Evolutionary conservation across 2,797 vertebrate species (phyloP), one percentile per base, ranked within the genome.

Genomic region (Cyclopterus lumpus): DNA sequence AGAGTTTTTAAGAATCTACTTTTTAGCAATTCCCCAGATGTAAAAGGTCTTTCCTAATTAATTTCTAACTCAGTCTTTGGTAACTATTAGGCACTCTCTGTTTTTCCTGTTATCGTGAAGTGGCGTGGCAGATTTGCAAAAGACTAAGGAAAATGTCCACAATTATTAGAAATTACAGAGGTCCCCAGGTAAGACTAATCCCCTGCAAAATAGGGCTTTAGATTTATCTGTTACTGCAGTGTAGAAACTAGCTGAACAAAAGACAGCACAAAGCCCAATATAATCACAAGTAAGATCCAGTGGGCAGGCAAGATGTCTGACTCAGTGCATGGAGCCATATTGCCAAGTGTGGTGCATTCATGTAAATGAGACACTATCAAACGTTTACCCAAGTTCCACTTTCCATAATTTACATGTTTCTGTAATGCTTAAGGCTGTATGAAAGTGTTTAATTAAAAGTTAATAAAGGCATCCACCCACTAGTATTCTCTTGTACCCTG

Each of bases 331-430:
- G 40, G 16, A 82, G 71, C 65, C 53, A 79, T 71, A 72, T 59
- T 64, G 71, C 54, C 54, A 59, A 66, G 40, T 74, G 40, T 48
- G 62, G 53, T 64, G 60, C 6, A 8, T 58, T 84, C 49, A 75
- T 71, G 57, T 54, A 83, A 86, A 84, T 69, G 46, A 81, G 46
- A 72, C 62, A 42, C 46, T 32, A 73, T 84, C 65, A 79, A 87
- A 83, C 77, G 86, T 80, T 83, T 74, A 73, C 57, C 11, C 30
- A 48, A 76, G 73, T 69, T 67, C 49, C 59, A 72, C 51, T 85
- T 75, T 80, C 49, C 36, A 77, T 75, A 71, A 83, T 75, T 78
- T 53, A 20, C 64, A 79, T 81, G 59, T 78, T 65, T 66, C 71
- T 55, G 28, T 38, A 57, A 71, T 44, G 70, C 67, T 80, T 46